Percentiles rank a stretch among this genome's conserved stretches.
phyloP scores from a whole-genome alignment of 2,797 vertebrate species.

The Emys orbicularis region DNA sequence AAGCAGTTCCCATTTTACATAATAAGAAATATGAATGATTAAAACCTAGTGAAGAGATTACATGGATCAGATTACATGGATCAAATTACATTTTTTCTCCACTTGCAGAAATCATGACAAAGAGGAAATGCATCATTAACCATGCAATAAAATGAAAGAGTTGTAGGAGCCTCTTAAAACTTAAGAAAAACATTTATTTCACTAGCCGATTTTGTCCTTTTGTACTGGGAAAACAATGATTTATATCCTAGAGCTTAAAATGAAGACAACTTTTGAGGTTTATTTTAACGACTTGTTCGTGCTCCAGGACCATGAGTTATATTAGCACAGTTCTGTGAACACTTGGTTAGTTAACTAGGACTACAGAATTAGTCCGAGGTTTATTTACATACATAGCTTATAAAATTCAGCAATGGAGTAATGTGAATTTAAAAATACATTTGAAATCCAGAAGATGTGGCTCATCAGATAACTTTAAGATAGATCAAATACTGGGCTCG shows the following conservation, averaged over 20 bases:
- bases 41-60: neutral
- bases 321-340: neutral
- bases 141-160: neutral
- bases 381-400: neutral
- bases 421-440: neutral
- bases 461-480: neutral
- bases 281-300: neutral
- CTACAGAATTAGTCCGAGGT: neutral
- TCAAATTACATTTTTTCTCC: neutral
- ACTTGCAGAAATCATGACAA: neutral
- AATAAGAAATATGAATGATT: neutral
- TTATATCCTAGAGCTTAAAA: neutral
- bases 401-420: neutral
- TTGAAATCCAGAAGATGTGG: neutral
- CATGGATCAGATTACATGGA: neutral
- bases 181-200: neutral
- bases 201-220: neutral
- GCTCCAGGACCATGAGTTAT: neutral
- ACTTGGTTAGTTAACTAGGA: neutral
- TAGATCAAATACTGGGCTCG: neutral
- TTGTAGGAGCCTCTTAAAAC: neutral
- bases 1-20: neutral
- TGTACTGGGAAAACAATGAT: neutral
- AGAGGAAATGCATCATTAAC: neutral
- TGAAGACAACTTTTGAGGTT: neutral